Percentiles rank a stretch among this genome's conserved stretches.
Evolutionary conservation across 2,888 invertebrate genomes (phyloP).

Genomic region (Zhengitettix transpicula): DNA sequence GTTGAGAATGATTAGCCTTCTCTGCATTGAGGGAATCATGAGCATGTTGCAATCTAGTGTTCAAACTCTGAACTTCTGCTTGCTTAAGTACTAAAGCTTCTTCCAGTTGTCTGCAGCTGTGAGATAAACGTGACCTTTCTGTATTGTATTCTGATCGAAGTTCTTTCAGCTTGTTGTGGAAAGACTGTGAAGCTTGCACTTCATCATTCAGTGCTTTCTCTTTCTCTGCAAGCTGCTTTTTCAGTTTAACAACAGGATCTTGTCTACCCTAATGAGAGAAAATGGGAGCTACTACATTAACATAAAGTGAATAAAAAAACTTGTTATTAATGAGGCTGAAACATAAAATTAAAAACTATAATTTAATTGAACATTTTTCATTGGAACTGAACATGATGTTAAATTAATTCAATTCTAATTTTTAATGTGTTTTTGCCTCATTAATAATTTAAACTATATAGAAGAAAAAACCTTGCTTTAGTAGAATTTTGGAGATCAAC

Average conservation of each 20-base stretch:
- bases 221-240: conserved; percentile 76
- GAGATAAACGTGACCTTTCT: conserved; percentile 41
- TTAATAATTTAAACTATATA: no score
- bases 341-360: no score
- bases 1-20: conserved; percentile 40
- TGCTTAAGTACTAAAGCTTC: conserved; percentile 35
- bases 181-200: conserved; percentile 53
- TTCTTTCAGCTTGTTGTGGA: conserved; percentile 64
- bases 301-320: no score
- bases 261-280: conserved; percentile 42
- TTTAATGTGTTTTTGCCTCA: no score
- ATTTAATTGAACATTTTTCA: no score
- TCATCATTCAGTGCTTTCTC: conserved; percentile 61
- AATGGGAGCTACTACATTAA: no score
- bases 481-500: no score
- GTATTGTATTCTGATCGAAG: conserved; percentile 49
- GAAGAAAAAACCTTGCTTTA: no score
- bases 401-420: no score
- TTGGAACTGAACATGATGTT: no score
- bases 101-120: conserved; percentile 36
- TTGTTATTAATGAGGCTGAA: no score
- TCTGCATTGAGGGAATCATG: conserved; percentile 36
- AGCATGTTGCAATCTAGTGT: conserved; percentile 43
- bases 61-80: conserved; percentile 43
- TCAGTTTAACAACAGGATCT: conserved; percentile 70